Evolutionary conservation across 1,140 invertebrate genomes (phyloP).

Genomic region (Oryctes rhinoceros): DNA sequence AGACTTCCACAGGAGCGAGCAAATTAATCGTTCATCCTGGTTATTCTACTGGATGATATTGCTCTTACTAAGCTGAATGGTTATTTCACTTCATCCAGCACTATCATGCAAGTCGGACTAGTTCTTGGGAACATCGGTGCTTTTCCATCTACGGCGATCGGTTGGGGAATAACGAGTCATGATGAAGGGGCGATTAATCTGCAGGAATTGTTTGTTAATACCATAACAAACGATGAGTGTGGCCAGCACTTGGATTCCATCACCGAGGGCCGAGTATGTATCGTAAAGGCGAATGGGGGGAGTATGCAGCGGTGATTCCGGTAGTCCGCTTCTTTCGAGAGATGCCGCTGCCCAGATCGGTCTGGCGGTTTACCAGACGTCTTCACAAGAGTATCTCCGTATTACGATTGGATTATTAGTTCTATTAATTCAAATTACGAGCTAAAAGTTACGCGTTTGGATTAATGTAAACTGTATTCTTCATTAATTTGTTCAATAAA

Average conservation of each 20-base stretch:
- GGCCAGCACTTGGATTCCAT: slow-evolving; percentile 52
- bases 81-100: background rate
- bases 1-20: too few relatives aligned
- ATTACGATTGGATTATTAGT: background rate
- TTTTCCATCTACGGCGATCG: background rate
- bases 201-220: background rate
- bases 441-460: too few relatives aligned
- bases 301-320: slow-evolving; percentile 69
- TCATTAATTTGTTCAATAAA: too few relatives aligned
- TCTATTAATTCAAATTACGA: background rate
- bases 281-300: slow-evolving; percentile 66
- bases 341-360: background rate
- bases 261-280: background rate
- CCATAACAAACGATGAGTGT: background rate
- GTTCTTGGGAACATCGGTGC: background rate
- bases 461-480: too few relatives aligned
- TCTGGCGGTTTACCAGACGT: background rate
- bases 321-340: slow-evolving; percentile 63
- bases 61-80: background rate
- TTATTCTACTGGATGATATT: background rate
- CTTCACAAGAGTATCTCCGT: background rate
- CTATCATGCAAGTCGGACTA: background rate
- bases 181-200: too few relatives aligned
- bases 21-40: background rate
- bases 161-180: background rate